These are phyloP conservation scores for Sturmia bella DNA, from an alignment of 2,888 invertebrate species.

Conservation along the genomic window DNA sequence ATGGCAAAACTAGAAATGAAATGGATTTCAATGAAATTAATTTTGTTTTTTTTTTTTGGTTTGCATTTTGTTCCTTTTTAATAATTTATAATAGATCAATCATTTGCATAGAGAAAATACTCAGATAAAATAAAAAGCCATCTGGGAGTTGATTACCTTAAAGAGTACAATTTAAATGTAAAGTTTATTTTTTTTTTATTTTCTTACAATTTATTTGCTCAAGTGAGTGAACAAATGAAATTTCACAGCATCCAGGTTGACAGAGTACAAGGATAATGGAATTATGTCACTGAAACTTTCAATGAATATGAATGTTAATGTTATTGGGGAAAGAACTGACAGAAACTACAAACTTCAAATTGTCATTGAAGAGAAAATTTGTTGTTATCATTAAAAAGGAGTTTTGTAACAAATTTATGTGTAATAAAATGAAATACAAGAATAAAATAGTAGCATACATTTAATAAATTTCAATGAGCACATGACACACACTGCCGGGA, in stretches of 20 bases:
- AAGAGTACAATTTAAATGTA: background rate
- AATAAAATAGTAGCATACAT: no score
- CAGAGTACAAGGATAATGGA: conserved; percentile 12
- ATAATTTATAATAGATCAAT: conserved; percentile 43
- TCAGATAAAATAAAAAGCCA: background rate
- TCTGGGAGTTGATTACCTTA: background rate
- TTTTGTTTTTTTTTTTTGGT: conserved; percentile 8
- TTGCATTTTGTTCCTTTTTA: background rate
- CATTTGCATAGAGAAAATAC: conserved; percentile 8
- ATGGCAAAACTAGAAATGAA: background rate
- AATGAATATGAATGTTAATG: conserved; percentile 12
- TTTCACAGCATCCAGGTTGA: background rate
- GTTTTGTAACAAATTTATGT: no score
- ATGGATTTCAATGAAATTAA: background rate
- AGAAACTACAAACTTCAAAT: background rate
- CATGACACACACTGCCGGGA: no score
- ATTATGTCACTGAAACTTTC: conserved; percentile 13
- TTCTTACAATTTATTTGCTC: conserved; percentile 26
- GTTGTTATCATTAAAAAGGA: background rate
- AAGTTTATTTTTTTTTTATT: background rate
- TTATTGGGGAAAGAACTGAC: no score
- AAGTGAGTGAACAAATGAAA: conserved; percentile 7
- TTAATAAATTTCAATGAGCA: no score
- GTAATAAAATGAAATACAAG: no score
- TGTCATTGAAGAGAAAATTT: background rate